phyloP scores from a whole-genome alignment of 2,797 vertebrate genomes.

The Falco berigora region DNA sequence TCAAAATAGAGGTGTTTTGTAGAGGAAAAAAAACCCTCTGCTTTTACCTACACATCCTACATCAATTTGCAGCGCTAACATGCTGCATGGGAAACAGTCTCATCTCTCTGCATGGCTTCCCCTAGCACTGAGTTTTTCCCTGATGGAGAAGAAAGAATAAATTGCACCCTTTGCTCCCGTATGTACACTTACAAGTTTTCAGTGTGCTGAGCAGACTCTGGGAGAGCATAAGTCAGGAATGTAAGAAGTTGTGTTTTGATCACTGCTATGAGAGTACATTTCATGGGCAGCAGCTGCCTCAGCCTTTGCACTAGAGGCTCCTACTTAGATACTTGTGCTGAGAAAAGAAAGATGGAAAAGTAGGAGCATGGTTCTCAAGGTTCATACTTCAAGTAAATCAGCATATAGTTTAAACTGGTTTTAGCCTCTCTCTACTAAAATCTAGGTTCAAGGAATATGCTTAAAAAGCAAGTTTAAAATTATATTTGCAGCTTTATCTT shows the following conservation, averaged over 20 bases:
- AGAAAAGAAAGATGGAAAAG: background rate
- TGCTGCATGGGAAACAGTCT: background rate
- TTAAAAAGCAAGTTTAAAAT: background rate
- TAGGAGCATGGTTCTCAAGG: background rate
- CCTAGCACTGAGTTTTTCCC: background rate
- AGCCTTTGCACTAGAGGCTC: background rate
- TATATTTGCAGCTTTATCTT: background rate
- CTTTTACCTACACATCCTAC: background rate
- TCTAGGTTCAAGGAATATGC: background rate
- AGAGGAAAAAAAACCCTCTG: background rate
- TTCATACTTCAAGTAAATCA: background rate
- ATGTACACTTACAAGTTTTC: background rate
- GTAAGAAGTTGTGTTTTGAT: background rate
- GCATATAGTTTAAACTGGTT: background rate
- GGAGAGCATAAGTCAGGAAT: background rate
- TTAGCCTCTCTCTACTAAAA: background rate
- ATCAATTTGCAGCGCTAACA: background rate
- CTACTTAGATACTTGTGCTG: background rate
- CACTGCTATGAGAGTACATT: background rate
- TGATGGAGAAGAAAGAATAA: background rate
- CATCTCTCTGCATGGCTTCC: background rate
- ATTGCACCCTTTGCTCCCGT: background rate
- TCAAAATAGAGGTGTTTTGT: background rate
- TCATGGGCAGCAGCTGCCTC: background rate
- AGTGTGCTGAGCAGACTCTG: background rate